These are phyloP conservation scores for Choreutis nemorana DNA, from an alignment of 2,888 invertebrate genomes.

Conservation along the genomic window DNA sequence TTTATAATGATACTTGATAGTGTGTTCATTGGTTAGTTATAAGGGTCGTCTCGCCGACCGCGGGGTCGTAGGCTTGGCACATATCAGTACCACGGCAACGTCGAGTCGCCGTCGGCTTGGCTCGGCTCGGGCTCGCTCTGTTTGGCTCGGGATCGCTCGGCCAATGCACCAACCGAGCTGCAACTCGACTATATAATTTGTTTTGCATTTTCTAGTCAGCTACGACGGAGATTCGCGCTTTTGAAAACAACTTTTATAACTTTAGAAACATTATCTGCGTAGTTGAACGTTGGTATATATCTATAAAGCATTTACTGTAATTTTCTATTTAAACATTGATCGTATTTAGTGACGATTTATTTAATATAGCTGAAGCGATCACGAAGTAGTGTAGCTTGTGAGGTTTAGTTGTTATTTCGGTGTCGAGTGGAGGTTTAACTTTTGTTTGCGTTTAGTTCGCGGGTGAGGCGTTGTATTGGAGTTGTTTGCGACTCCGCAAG, in stretches of 20 bases:
- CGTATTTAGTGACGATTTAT: no score
- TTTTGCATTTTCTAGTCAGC: slow-evolving; percentile 63
- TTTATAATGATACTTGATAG: slow-evolving; percentile 31
- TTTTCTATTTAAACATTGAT: no score
- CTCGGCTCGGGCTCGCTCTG: no score
- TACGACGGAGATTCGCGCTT: slow-evolving; percentile 32
- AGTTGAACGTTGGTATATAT: no score
- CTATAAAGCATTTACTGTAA: no score
- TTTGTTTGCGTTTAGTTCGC: slow-evolving; percentile 10
- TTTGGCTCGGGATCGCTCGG: no score
- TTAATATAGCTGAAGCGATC: no score
- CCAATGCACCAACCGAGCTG: neutral
- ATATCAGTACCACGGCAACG: slow-evolving; percentile 37
- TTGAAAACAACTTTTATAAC: no score
- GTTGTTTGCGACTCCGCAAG: slow-evolving; percentile 13
- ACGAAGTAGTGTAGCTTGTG: slow-evolving; percentile 4
- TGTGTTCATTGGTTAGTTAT: slow-evolving; percentile 34
- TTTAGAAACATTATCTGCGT: no score
- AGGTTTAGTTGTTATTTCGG: no score
- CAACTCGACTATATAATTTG: no score
- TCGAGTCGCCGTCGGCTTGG: neutral
- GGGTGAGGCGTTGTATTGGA: neutral
- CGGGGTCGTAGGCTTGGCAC: slow-evolving; percentile 21
- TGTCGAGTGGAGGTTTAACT: slow-evolving; percentile 10
- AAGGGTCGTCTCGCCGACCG: slow-evolving; percentile 19